Percentiles rank a stretch among this genome's conserved stretches.
Conservation (phyloP, 1,140 invertebrate species). For the Apocrypta bakeri region DNA sequence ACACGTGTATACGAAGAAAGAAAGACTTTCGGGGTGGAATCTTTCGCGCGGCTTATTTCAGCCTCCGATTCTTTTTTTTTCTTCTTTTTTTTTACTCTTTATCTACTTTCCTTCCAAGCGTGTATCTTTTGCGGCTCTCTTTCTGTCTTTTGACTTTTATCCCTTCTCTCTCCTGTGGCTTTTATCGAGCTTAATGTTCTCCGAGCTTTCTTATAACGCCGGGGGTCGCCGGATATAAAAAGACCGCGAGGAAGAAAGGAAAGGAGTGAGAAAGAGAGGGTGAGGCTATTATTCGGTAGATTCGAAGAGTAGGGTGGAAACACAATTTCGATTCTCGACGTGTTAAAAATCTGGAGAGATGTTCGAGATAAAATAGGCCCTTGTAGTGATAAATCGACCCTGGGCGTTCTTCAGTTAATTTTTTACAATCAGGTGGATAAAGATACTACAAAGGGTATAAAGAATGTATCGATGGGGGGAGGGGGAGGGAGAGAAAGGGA, state of each 20-base stretch:
- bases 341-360: constrained; percentile 38
- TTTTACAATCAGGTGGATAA: not conserved
- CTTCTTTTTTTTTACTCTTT: not conserved
- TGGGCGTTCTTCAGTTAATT: not conserved
- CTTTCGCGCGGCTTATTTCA: constrained; percentile 47
- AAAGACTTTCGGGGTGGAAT: constrained; percentile 28
- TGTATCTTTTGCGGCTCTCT: not conserved
- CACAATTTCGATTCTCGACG: constrained; percentile 21
- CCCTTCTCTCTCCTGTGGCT: not conserved
- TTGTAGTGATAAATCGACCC: constrained; percentile 21
- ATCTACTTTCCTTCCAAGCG: not conserved
- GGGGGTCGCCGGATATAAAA: not conserved
- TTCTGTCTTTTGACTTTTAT: not conserved
- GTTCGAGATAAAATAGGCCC: constrained; percentile 32
- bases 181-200: constrained; percentile 39
- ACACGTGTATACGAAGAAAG: not conserved
- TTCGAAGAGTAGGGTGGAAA: no score
- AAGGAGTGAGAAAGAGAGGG: not conserved
- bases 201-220: constrained; percentile 18
- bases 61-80: constrained; percentile 22
- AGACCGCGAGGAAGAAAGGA: not conserved
- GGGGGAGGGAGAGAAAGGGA: no score
- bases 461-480: not conserved
- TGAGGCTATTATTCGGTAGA: constrained; percentile 18
- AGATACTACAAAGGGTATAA: not conserved